Conservation (phyloP, 2,888 invertebrate species). For the Adelognathus sp. region DNA sequence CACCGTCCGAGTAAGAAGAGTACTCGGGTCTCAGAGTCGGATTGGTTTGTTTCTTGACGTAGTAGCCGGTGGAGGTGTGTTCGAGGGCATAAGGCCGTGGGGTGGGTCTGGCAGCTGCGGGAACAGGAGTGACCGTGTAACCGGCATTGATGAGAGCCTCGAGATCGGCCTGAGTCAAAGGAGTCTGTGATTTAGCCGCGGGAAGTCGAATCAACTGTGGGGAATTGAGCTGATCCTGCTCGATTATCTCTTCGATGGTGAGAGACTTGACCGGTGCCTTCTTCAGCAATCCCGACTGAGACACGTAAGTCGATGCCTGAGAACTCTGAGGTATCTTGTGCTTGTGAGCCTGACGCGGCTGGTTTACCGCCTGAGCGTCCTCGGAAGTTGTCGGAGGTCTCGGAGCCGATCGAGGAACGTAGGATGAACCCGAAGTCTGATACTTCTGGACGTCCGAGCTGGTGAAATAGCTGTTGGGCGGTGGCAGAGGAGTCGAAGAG, state of each 20-base stretch:
- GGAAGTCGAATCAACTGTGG: conserved; percentile 71
- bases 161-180: conserved; percentile 74
- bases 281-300: conserved; percentile 75
- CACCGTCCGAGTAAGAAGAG: conserved; percentile 71
- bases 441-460: conserved; percentile 74
- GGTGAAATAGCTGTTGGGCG: conserved; percentile 72
- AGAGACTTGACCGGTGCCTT: conserved; percentile 76
- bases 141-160: conserved; percentile 76
- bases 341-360: conserved; percentile 74
- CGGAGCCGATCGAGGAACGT: conserved; percentile 73
- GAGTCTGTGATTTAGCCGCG: conserved; percentile 68
- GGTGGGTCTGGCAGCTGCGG: conserved; percentile 69
- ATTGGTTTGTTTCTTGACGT: conserved; percentile 73
- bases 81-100: conserved; percentile 69
- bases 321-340: conserved; percentile 71
- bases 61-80: conserved; percentile 69
- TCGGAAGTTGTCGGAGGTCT: conserved; percentile 64
- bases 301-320: conserved; percentile 74
- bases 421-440: conserved; percentile 74
- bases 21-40: conserved; percentile 73
- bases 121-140: conserved; percentile 76
- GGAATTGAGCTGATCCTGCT: conserved; percentile 68
- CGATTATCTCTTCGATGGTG: conserved; percentile 75
- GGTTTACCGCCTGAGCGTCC: conserved; percentile 68
- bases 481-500: conserved; percentile 52